Evolutionary conservation across 2,888 invertebrate genomes (phyloP).

Genomic region (Pseudanteris insignis): DNA sequence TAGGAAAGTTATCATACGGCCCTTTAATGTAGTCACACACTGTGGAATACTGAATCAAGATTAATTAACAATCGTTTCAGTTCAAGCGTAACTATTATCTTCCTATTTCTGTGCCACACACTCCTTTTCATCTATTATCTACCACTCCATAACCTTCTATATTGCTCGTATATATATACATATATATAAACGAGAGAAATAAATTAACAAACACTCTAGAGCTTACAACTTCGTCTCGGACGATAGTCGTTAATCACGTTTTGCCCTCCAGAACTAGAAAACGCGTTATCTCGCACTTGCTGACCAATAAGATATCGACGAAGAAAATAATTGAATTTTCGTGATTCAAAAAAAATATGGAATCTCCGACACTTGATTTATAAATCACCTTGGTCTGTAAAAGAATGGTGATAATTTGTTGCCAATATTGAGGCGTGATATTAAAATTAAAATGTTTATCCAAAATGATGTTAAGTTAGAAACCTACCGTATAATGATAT

Average conservation of each 20-base stretch:
- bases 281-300: conserved; percentile 27
- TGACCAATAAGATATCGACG: conserved; percentile 24
- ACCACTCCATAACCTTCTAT: conserved; percentile 7
- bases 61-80: conserved; percentile 40
- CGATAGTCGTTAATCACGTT: conserved; percentile 40
- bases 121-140: conserved; percentile 13
- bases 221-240: conserved; percentile 32
- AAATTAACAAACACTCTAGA: conserved; percentile 39
- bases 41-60: conserved; percentile 31
- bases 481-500: too few relatives aligned
- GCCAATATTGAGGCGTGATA: too few relatives aligned
- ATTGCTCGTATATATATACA: too few relatives aligned
- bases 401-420: too few relatives aligned
- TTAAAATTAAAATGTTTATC: too few relatives aligned
- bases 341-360: not conserved
- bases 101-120: conserved; percentile 18
- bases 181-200: conserved; percentile 28
- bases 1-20: conserved; percentile 21
- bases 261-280: conserved; percentile 22
- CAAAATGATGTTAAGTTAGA: too few relatives aligned
- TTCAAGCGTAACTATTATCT: conserved; percentile 29
- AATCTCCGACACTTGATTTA: too few relatives aligned
- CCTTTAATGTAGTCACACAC: conserved; percentile 29
- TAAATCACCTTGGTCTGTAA: too few relatives aligned
- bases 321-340: conserved; percentile 31